These are phyloP conservation scores for Zhengitettix transpicula DNA, from an alignment of 2,888 invertebrate genomes.

Conservation along the genomic window DNA sequence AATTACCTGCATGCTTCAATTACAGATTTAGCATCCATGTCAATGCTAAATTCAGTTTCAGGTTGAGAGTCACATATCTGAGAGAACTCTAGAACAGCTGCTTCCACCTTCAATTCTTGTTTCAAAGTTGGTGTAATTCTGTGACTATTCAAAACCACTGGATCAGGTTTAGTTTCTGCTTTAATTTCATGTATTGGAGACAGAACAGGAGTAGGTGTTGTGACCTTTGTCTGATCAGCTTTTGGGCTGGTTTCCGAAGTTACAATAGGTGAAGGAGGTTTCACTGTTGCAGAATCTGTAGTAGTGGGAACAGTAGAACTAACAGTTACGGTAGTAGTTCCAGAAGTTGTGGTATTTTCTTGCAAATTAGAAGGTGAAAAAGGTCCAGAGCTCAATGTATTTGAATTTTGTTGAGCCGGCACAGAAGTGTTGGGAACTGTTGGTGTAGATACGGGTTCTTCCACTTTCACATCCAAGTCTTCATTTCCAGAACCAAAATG, in stretches of 20 bases:
- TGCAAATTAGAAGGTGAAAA: slow-evolving; percentile 34
- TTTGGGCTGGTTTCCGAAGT: neutral
- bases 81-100: slow-evolving; percentile 40
- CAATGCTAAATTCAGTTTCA: slow-evolving; percentile 50
- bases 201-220: neutral
- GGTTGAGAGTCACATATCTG: slow-evolving; percentile 45
- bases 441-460: slow-evolving; percentile 3
- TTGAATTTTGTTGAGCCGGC: neutral
- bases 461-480: slow-evolving; percentile 35
- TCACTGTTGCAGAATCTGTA: neutral
- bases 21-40: slow-evolving; percentile 61
- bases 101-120: slow-evolving; percentile 7
- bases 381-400: slow-evolving; percentile 31
- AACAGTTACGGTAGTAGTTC: neutral
- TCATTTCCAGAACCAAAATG: slow-evolving; percentile 53
- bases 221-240: neutral
- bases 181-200: slow-evolving; percentile 2
- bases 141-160: neutral
- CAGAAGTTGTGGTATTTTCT: slow-evolving; percentile 11
- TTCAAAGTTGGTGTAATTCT: neutral
- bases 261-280: neutral
- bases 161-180: neutral
- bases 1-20: slow-evolving; percentile 49
- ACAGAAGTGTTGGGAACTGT: neutral
- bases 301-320: neutral